Base-by-base conservation (phyloP, 2,797 vertebrate genomes). In the Acanthiza pusilla region DNA sequence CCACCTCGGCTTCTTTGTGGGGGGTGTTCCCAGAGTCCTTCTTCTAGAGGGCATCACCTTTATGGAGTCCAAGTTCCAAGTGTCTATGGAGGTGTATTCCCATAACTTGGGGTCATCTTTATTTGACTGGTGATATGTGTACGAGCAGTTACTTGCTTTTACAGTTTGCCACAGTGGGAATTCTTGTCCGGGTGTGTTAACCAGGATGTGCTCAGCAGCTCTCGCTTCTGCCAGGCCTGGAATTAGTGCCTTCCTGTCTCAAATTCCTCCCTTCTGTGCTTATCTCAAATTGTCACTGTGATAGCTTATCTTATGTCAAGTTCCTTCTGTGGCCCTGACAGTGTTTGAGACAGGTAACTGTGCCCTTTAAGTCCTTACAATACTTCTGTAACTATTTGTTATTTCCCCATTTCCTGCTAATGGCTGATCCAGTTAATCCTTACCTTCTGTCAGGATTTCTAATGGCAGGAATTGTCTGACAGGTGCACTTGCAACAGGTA, bases 71-170 rank as follows among this genome's bases (percentile, higher is more conserved):
- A 19, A 7, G 11, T 29, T 57, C 43, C 50, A 43, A 43, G 11
- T 16, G 29, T 43, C 36, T 18, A 18, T 0, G 0, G 43, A 42
- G 30, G 11, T 29, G 5, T 10, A 62, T 43, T 55, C 50, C 63
- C 18, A 5, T 25, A 30, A 38, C 5, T 30, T 38, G 50, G 17
- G 11, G 14, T 62, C 19, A 30, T 32, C 36, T 54, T 48, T 42
- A 1, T 32, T 62, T n/a, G 7, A 7, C 11, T 0, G 0, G 11
- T 38, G 19, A 38, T 36, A 55, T 1, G 4, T 20, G 22, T 11
- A 18, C 14, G 14, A 63, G 11, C 38, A n/a, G 21, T 30, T 53
- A 10, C 15, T 29, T 53, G 32, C 60, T 63, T 63, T 43, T 48
- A n/a, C 34, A 15, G 16, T 26, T 53, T 80, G 38, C 10, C 26